Conservation (phyloP, 1,140 invertebrate genomes). For the Calliopsis andreniformis region DNA sequence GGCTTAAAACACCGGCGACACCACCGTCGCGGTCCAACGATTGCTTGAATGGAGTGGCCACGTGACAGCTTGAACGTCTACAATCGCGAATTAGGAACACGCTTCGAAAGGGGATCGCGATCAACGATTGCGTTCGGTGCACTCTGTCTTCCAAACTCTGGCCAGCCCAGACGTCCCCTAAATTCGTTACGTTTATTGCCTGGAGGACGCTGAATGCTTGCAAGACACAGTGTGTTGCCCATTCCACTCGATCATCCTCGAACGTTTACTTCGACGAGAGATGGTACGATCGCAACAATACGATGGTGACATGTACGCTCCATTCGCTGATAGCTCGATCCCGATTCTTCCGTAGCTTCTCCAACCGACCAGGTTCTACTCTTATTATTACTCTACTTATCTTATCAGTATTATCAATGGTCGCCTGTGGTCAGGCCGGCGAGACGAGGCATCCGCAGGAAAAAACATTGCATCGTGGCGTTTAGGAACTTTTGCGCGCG, state of each 20-base stretch:
- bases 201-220: neutral
- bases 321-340: neutral
- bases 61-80: conserved; percentile 13
- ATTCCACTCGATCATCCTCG: no score
- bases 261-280: no score
- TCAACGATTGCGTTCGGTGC: neutral
- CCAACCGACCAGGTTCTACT: neutral
- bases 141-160: neutral
- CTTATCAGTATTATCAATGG: conserved; percentile 47
- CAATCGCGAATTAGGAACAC: neutral
- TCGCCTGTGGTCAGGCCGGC: conserved; percentile 45
- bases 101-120: conserved; percentile 9
- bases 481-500: conserved; percentile 82
- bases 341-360: no score
- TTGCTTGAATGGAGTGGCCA: conserved; percentile 50
- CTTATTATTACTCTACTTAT: conserved; percentile 44
- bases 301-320: no score
- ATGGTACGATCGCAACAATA: no score
- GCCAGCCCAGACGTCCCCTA: neutral
- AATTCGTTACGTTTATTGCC: conserved; percentile 16
- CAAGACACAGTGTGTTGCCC: no score
- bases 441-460: conserved; percentile 63
- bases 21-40: conserved; percentile 44
- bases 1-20: conserved; percentile 53
- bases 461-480: conserved; percentile 62